Evolutionary conservation across 2,888 invertebrate genomes (phyloP), one percentile per base, ranked within the genome.

Genomic region (Acleris emargana): DNA sequence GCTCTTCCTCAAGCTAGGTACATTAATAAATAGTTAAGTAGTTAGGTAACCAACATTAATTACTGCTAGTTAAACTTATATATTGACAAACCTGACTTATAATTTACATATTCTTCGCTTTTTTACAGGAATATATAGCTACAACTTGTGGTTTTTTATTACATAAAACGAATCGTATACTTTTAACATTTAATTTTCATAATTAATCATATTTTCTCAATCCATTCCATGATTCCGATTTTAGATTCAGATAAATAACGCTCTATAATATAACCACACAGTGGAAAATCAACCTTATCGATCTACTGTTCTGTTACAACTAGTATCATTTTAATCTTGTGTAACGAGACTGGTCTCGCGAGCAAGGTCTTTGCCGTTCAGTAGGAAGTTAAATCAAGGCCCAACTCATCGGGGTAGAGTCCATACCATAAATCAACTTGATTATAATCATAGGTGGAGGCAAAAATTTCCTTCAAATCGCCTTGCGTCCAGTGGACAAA

Each of bases 1-100:
- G 89, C 82, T 88, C 88, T 88, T 88, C 89, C 88, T 87, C 72
- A 69, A 71, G 58, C 68, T 38, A 38, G 38, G 38, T 20, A 70
- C 68, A 68, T 67, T 67, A 58, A 68, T 68, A 70, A 72, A 70
- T 68, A 63, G 45, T 57, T 54, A 51, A 42, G 58, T 63, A 47
- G 53, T 52, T 54, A 64, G 20, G 45, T 64, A 59, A 60, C 49
- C 16, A n/a, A 20, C 32, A 28, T 50, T 43, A 45, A 45, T 45
- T 50, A 52, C 25, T 61, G 47, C 28, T 47, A 17, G 16, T 52
- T 54, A 47, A 47, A 13, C 38, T 38, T 38, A 38, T 11, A 6
- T 11, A 58, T 13, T 47, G 28, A 18, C 28, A 51, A 22, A 32
- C 13, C 42, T 28, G 38, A 38, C 38, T 38, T 38, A 5, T 9